Base-by-base conservation (phyloP, 2,888 invertebrate species). In the Phortica okadai region DNA sequence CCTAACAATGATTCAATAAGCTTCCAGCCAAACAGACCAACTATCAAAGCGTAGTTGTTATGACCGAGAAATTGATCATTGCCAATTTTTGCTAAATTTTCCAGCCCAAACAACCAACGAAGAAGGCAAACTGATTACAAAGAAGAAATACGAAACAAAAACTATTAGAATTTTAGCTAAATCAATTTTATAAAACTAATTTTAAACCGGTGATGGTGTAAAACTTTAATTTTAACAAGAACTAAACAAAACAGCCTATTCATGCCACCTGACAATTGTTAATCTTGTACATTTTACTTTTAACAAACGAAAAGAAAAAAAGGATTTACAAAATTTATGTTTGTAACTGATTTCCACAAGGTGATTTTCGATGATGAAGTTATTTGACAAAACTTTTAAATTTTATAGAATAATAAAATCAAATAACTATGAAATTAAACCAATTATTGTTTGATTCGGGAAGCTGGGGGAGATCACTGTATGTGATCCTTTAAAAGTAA, bases 201-300 rank as follows among this genome's bases (percentile, higher is more conserved):
- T 82, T 80, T 82, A 80, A 84, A 85, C 83, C 85, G 89, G 88
- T 88, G 88, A 88, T 83, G 89, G 87, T 88, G 88, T 75, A 77
- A 87, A 89, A 88, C 85, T 86, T 86, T 87, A 86, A 83, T 87
- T 88, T 85, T 83, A 84, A 82, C 50, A 41, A 76, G 77, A 81
- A 78, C 80, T 80, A 82, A 80, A 79, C 78, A 82, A 76, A 78
- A 75, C 74, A 76, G 1, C 73, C 73, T 56, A 41, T 58, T 41
- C 45, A 45, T n/a, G 45, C 73, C 62, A 72, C 76, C 62, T 62
- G 62, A 77, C 62, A 64, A 64, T 69, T 69, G 69, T 69, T 69
- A 25, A 69, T 45, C 41, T 16, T 69, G 21, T 69, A 50, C 6
- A 11, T 50, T 50, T 50, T 50, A 14, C 50, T 50, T 50, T 50